Evolutionary conservation across 2,888 invertebrate species (phyloP), one percentile per base, ranked within the genome.

Genomic region (Terebella lapidaria): DNA sequence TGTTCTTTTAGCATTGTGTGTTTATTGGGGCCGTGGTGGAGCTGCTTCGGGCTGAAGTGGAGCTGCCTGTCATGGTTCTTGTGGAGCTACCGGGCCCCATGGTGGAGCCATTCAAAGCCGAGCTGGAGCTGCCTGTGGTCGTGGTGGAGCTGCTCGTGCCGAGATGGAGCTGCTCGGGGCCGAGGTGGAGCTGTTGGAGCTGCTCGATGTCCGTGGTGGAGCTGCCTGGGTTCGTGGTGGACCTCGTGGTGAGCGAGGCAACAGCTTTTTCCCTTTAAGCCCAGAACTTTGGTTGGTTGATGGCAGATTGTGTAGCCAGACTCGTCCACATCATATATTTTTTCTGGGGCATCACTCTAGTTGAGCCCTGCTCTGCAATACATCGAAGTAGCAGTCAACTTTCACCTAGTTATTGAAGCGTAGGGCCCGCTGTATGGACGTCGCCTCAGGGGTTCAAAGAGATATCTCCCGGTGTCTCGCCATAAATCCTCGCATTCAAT

Each of bases 301-400:
- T 60, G 57, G 3, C 57, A 52, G 1, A 57, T 60, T 30, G 60
- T 53, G 10, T 5, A 10, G 26, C 53, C 53, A 26, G 27, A 25
- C 27, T 53, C 53, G 10, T 53, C 53, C 5, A 22, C 25, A 26
- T 53, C 26, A 26, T 53, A 26, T 4, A 53, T 22, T 25, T 22
- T 10, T 25, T 53, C 27, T 22, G 53, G 53, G 10, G 25, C 22
- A 10, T 27, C 10, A 10, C 26, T 15, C 5, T 20, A 10, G 10
- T 15, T 27, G 10, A 53, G 24, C 26, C 10, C 53, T 24, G 42
- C 29, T 35, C n/a, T n/a, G n/a, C n/a, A n/a, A n/a, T n/a, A n/a
- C 26, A 10, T 53, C 27, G 20, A 53, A 53, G 27, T 15, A n/a
- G n/a, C n/a, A n/a, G n/a, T n/a, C n/a, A n/a, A 10, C 35, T 35